Percentiles rank a stretch among this genome's conserved stretches.
These are phyloP conservation scores for Pogona vitticeps DNA, from an alignment of 2,113 vertebrate genomes.

Conservation along the genomic window DNA sequence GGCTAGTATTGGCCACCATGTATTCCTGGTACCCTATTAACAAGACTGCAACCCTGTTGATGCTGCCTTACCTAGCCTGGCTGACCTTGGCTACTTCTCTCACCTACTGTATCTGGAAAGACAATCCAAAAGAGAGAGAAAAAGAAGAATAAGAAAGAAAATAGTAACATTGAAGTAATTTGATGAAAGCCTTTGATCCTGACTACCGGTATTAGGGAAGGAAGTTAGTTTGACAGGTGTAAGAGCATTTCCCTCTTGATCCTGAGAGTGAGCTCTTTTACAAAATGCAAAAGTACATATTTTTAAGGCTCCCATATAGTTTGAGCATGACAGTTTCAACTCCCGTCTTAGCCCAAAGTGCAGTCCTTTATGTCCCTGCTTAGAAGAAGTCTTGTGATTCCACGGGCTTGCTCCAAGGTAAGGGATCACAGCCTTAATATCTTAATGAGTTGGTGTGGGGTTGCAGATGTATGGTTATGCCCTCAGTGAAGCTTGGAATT, in stretches of 20 bases:
- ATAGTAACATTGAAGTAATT: neutral
- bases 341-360: neutral
- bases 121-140: slow-evolving; percentile 75
- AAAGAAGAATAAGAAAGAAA: slow-evolving; percentile 18
- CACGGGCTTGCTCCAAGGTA: neutral
- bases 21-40: slow-evolving; percentile 86
- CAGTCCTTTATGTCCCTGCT: neutral
- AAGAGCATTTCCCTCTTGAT: neutral
- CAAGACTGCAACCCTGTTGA: slow-evolving; percentile 80
- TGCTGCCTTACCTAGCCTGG: slow-evolving; percentile 89
- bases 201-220: neutral
- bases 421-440: neutral
- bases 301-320: fast-evolving
- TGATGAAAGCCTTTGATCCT: fast-evolving
- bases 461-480: neutral
- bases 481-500: neutral
- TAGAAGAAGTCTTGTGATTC: neutral
- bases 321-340: neutral
- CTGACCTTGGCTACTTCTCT: slow-evolving; percentile 83
- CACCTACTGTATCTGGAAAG: slow-evolving; percentile 86
- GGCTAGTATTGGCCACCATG: slow-evolving; percentile 77
- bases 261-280: neutral
- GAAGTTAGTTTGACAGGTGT: neutral
- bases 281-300: fast-evolving
- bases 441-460: neutral